Evolutionary conservation across 2,797 vertebrate species (phyloP).

Genomic region (Sitta carolinensis): DNA sequence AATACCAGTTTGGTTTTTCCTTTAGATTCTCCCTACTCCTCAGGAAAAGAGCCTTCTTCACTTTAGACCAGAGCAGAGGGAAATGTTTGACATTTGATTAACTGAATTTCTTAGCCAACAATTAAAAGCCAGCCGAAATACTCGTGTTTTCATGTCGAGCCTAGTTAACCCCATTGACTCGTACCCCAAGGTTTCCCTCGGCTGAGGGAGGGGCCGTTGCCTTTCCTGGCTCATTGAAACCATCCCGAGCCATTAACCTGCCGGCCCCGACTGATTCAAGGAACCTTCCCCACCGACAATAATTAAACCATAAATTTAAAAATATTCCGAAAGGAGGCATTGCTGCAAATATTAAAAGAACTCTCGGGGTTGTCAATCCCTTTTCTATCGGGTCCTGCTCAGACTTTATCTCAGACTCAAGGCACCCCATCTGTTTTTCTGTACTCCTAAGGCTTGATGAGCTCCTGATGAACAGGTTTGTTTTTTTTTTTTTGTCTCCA

Average conservation of each 20-base stretch:
- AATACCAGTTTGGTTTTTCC: background rate
- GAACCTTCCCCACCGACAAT: background rate
- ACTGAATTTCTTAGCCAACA: slow-evolving; percentile 60
- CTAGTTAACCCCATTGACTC: slow-evolving; percentile 63
- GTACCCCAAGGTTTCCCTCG: slow-evolving; percentile 15
- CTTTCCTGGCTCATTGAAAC: slow-evolving; percentile 44
- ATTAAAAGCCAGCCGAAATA: slow-evolving; percentile 61
- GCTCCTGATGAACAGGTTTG: background rate
- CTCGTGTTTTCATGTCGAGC: slow-evolving; percentile 54
- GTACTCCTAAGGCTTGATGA: background rate
- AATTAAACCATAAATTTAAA: slow-evolving; percentile 18
- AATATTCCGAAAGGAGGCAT: background rate
- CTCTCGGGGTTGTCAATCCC: background rate
- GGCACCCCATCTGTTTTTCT: background rate
- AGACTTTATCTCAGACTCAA: background rate
- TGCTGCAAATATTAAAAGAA: background rate
- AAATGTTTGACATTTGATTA: slow-evolving; percentile 58
- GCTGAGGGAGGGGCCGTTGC: slow-evolving; percentile 22
- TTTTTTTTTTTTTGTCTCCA: background rate
- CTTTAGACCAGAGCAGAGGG: background rate
- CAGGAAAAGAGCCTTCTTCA: background rate
- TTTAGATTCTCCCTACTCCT: background rate
- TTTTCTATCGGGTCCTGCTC: background rate
- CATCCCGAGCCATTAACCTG: slow-evolving; percentile 32
- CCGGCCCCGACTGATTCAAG: slow-evolving; percentile 18